Conservation (phyloP, 2,797 vertebrate genomes). For the Phalanger gymnotis region DNA sequence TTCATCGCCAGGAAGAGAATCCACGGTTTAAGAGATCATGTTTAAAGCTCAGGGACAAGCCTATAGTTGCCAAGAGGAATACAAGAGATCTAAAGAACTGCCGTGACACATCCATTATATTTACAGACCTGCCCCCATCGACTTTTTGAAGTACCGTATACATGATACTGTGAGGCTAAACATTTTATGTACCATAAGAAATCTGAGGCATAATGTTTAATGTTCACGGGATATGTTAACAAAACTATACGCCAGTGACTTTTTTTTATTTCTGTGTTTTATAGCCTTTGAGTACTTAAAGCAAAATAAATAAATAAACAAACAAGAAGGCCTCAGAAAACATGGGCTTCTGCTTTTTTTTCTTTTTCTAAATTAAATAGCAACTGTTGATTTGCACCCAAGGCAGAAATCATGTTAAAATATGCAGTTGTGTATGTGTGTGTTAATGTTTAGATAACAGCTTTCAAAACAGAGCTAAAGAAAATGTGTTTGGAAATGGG, state of each 20-base stretch:
- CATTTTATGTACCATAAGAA: slow-evolving; percentile 89
- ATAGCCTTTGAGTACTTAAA: slow-evolving; percentile 77
- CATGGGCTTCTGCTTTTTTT: slow-evolving; percentile 65
- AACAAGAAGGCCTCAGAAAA: slow-evolving; percentile 80
- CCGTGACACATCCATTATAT: slow-evolving; percentile 91
- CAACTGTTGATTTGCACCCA: slow-evolving; percentile 79
- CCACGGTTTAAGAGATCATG: slow-evolving; percentile 92
- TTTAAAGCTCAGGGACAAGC: slow-evolving; percentile 91
- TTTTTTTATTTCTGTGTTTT: slow-evolving; percentile 86
- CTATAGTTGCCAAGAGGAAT: slow-evolving; percentile 86
- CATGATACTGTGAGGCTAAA: slow-evolving; percentile 86
- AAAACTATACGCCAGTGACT: slow-evolving; percentile 81
- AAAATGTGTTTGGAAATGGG: slow-evolving; percentile 81
- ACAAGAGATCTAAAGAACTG: slow-evolving; percentile 88
- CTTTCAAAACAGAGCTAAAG: slow-evolving; percentile 82
- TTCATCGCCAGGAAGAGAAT: slow-evolving; percentile 87
- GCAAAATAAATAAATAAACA: slow-evolving; percentile 73
- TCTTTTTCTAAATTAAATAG: slow-evolving; percentile 78
- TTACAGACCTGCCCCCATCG: slow-evolving; percentile 87
- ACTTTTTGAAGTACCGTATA: slow-evolving; percentile 90
- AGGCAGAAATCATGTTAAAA: slow-evolving; percentile 82
- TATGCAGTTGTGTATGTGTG: slow-evolving; percentile 62
- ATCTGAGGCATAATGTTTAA: slow-evolving; percentile 93
- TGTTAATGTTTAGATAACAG: slow-evolving; percentile 82
- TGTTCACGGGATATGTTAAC: slow-evolving; percentile 87